These are phyloP conservation scores for Apodemus speciosus DNA, from an alignment of 2,113 vertebrate genomes.

Conservation along the genomic window DNA sequence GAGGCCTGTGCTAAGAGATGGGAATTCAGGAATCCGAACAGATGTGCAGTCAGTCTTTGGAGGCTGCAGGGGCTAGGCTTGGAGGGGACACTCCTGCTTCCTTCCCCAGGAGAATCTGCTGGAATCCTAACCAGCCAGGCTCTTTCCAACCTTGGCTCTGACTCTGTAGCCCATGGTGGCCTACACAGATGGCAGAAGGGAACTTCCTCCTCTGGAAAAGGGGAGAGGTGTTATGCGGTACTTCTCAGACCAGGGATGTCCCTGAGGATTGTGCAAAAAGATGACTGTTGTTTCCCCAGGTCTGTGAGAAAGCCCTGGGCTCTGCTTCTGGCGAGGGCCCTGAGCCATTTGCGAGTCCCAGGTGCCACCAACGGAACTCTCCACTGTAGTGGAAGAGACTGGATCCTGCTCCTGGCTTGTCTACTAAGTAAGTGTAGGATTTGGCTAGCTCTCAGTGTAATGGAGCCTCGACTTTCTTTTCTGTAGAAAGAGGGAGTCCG, in stretches of 20 bases:
- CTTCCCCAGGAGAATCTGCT: background rate
- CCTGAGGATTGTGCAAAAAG: background rate
- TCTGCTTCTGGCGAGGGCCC: background rate
- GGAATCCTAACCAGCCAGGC: background rate
- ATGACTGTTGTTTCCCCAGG: accelerated
- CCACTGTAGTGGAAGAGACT: background rate
- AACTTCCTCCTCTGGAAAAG: background rate
- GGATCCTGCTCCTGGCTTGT: background rate
- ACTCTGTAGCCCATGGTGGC: background rate
- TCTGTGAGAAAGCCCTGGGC: background rate
- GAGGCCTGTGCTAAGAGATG: background rate
- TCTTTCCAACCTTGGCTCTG: background rate
- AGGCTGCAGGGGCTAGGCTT: too few relatives aligned
- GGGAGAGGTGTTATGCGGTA: background rate
- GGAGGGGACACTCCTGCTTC: background rate
- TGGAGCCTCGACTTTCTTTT: background rate
- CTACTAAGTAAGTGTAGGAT: constrained; percentile 34
- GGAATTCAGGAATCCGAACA: background rate
- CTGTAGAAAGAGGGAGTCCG: background rate
- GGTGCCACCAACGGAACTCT: background rate
- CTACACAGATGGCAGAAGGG: background rate
- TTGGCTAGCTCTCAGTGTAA: constrained; percentile 1
- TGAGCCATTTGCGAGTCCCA: background rate
- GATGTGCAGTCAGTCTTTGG: background rate
- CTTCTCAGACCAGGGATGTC: background rate